Conservation (phyloP, 2,888 invertebrate species). For the Tinea pellionella region DNA sequence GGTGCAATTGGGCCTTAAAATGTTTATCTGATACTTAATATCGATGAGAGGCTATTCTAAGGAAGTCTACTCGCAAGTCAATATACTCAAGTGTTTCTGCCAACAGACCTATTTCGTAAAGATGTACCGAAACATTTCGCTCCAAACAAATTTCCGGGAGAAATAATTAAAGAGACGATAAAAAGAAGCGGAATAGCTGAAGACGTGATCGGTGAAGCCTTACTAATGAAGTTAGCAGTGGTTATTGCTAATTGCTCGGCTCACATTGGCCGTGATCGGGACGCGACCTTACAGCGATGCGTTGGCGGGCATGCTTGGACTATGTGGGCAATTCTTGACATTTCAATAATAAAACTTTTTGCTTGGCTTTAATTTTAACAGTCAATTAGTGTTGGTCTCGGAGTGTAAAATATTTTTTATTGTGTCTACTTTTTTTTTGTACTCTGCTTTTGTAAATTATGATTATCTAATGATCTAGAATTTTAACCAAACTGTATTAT, state of each 20-base stretch:
- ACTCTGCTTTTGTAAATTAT: too few relatives aligned
- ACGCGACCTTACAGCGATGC: conserved; percentile 29
- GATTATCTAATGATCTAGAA: too few relatives aligned
- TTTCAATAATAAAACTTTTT: too few relatives aligned
- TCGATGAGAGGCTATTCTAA: background rate
- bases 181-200: background rate
- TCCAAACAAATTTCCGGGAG: too few relatives aligned
- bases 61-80: background rate
- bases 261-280: conserved; percentile 34
- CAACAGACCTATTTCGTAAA: background rate
- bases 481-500: too few relatives aligned
- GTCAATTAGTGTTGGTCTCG: too few relatives aligned
- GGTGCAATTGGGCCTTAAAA: too few relatives aligned
- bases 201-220: conserved; percentile 28
- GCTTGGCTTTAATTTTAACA: too few relatives aligned
- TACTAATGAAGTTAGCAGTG: conserved; percentile 29
- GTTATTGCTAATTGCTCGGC: conserved; percentile 37
- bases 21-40: background rate
- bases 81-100: background rate
- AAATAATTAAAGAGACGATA: background rate
- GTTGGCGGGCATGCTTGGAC: conserved; percentile 25
- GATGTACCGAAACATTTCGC: background rate
- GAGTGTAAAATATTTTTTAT: too few relatives aligned
- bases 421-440: too few relatives aligned
- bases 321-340: background rate